A percentile compares a stretch with the other conserved stretches of the same genome.
phyloP scores from a whole-genome alignment of 1,140 invertebrate species.

The Rhopalosiphum padi region DNA sequence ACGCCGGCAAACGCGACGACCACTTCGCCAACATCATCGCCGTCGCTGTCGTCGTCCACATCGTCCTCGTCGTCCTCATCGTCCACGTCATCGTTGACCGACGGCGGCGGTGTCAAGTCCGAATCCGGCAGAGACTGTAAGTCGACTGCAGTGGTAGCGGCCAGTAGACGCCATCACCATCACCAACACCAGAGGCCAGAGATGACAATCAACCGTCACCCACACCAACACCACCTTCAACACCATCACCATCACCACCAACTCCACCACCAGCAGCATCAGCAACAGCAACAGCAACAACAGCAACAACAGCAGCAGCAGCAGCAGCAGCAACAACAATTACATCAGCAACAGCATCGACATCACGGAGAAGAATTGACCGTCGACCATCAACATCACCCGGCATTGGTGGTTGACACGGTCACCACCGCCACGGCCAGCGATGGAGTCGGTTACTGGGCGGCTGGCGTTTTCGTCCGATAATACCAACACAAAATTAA shows the following conservation, averaged over 20 bases:
- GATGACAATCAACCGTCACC: background rate
- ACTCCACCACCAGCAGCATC: background rate
- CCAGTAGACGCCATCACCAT: background rate
- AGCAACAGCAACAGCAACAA: background rate
- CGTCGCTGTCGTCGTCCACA: background rate
- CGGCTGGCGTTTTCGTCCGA: constrained; percentile 43
- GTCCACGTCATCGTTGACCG: background rate
- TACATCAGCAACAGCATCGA: background rate
- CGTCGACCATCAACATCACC: background rate
- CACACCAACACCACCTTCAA: background rate
- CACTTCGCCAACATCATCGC: background rate
- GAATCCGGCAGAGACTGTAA: background rate
- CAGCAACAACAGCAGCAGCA: background rate
- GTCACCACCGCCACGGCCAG: background rate
- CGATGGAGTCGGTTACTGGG: background rate
- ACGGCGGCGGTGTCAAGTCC: background rate
- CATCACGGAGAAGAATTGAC: background rate
- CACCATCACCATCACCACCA: background rate
- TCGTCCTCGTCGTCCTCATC: background rate
- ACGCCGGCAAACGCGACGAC: background rate
- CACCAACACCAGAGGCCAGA: background rate
- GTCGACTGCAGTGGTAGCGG: background rate
- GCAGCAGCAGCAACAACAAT: background rate
- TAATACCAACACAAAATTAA: background rate
- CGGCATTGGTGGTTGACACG: background rate